Conservation (phyloP, 1,140 invertebrate genomes). For the Drosophila mojavensis region DNA sequence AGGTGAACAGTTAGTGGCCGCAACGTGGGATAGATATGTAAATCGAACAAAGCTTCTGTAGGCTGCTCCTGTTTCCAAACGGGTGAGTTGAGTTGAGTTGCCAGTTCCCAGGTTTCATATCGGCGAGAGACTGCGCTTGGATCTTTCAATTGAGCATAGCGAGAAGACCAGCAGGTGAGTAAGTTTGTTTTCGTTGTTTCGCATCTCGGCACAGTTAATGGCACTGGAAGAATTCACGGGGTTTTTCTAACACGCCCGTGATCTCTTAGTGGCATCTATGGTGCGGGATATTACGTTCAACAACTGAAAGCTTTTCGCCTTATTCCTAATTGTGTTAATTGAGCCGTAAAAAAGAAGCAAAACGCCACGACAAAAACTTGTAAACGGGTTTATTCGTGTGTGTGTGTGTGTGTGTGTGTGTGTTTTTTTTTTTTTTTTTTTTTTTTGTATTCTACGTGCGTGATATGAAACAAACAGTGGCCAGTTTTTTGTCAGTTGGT, state of each 20-base stretch:
- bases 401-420: neutral
- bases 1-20: constrained; percentile 35
- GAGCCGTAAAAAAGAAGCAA: constrained; percentile 30
- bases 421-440: too few species aligned
- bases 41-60: constrained; percentile 19
- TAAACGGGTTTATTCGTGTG: constrained; percentile 4
- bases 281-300: constrained; percentile 74
- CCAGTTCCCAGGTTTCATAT: constrained; percentile 22
- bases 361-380: constrained; percentile 1
- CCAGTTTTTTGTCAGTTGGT: constrained; percentile 36
- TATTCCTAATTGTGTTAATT: constrained; percentile 51
- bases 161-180: constrained; percentile 1
- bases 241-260: constrained; percentile 83
- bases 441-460: constrained; percentile 11
- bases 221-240: constrained; percentile 85
- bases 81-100: neutral
- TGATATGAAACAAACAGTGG: constrained; percentile 22
- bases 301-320: constrained; percentile 11
- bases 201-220: constrained; percentile 84
- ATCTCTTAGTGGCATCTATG: constrained; percentile 85
- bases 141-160: constrained; percentile 8
- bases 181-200: constrained; percentile 18
- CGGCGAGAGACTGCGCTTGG: constrained; percentile 17
- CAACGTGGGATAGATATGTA: constrained; percentile 52
- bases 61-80: neutral